Conservation (phyloP, 2,797 vertebrate species). For the Pteropus rufus region DNA sequence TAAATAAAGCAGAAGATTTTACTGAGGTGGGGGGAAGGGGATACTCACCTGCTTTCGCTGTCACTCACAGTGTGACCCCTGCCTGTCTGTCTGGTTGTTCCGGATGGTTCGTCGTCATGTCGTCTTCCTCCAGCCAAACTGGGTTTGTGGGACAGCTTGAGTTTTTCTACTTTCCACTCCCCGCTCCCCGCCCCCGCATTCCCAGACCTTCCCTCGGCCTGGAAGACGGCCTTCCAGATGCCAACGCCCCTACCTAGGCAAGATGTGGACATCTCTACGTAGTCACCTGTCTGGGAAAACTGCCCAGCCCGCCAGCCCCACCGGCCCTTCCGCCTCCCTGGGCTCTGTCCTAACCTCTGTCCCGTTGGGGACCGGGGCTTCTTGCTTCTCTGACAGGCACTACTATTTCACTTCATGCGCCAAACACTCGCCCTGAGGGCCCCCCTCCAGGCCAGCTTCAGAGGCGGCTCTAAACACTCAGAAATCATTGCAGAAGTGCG, state of each 20-base stretch:
- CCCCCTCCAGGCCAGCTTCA: background rate
- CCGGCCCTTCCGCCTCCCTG: no score
- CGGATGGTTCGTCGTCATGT: background rate
- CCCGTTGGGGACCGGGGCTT: background rate
- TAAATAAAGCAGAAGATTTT: background rate
- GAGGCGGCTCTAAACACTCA: no score
- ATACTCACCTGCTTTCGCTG: background rate
- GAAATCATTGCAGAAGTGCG: background rate
- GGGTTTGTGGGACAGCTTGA: background rate
- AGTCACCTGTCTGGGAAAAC: background rate
- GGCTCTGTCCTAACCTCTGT: background rate
- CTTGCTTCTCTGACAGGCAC: background rate
- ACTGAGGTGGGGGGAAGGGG: fast-evolving
- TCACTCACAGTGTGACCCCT: no score
- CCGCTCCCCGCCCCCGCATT: background rate
- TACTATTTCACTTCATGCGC: background rate
- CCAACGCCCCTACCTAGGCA: fast-evolving
- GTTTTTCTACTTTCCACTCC: background rate
- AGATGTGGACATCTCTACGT: background rate
- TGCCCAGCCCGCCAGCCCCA: no score
- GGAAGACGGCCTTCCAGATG: background rate
- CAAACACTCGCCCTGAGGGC: background rate
- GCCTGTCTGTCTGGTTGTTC: background rate
- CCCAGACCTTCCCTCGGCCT: background rate
- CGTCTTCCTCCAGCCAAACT: background rate